Evolutionary conservation across 2,113 vertebrate genomes (phyloP).

Genomic region (Oceanites oceanicus): DNA sequence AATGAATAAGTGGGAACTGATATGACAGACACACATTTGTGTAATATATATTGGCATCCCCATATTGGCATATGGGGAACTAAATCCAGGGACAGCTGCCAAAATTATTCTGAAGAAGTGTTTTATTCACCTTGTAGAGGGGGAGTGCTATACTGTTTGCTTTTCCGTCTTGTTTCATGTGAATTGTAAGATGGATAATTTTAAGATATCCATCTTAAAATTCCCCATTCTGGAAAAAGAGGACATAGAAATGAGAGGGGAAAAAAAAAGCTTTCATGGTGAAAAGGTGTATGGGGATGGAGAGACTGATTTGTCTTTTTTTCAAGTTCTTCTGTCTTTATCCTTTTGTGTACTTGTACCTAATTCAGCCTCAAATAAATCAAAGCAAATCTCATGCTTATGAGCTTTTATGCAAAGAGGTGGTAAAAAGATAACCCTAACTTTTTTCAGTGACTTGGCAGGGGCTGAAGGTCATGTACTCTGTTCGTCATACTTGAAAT

Average conservation of each 20-base stretch:
- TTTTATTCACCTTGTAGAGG: not conserved
- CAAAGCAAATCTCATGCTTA: not conserved
- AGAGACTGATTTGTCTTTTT: not conserved
- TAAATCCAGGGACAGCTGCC: not conserved
- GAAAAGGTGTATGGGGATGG: not conserved
- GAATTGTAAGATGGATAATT: not conserved
- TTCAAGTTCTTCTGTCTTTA: not conserved
- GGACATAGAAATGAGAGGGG: not conserved
- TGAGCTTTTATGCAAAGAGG: not conserved
- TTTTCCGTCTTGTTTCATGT: not conserved
- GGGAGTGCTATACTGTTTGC: not conserved
- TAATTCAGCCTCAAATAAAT: not conserved
- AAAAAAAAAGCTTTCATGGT: not conserved
- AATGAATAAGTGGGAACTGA: not conserved
- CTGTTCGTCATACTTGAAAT: not conserved
- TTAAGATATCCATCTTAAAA: not conserved
- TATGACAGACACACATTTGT: not conserved
- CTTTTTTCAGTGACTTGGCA: not conserved
- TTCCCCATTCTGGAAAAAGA: not conserved
- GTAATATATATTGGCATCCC: not conserved
- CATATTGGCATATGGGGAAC: not conserved
- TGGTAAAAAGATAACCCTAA: not conserved
- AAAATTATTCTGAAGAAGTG: not conserved
- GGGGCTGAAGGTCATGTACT: not conserved
- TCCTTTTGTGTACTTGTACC: not conserved